Conservation (phyloP, 2,888 invertebrate species). For the Trissonchulus latispiculum region DNA sequence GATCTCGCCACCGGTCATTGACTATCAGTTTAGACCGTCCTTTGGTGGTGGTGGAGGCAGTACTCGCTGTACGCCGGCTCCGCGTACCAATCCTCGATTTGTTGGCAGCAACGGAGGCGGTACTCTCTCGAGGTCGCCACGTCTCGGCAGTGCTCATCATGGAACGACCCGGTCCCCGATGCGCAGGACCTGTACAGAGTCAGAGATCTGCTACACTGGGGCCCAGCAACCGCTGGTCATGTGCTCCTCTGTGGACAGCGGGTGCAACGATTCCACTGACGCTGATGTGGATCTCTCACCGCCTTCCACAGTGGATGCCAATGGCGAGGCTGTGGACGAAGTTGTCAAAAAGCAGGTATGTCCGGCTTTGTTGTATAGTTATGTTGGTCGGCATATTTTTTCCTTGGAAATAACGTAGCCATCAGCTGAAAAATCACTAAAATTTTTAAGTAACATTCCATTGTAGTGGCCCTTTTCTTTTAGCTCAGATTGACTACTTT, state of each 20-base stretch:
- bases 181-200: background rate
- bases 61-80: background rate
- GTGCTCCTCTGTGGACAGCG: too few species aligned
- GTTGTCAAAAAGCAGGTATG: background rate
- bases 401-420: too few species aligned
- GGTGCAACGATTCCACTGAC: too few species aligned
- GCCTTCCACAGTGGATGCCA: background rate
- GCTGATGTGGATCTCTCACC: too few species aligned
- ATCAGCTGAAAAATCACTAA: too few species aligned
- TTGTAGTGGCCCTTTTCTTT: too few species aligned
- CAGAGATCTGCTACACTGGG: background rate
- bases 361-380: background rate
- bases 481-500: too few species aligned
- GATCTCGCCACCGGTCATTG: slow-evolving; percentile 1
- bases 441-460: too few species aligned
- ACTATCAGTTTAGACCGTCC: too few species aligned
- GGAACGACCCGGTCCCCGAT: too few species aligned
- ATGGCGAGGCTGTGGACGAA: background rate
- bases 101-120: background rate
- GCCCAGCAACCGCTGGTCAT: too few species aligned
- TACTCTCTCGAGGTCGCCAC: background rate
- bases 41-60: background rate
- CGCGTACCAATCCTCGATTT: slow-evolving; percentile 19
- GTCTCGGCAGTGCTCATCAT: background rate
- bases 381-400: too few species aligned